Conservation (phyloP, 35 echinoderm and acorn worm species). For the Apostichopus californicus region DNA sequence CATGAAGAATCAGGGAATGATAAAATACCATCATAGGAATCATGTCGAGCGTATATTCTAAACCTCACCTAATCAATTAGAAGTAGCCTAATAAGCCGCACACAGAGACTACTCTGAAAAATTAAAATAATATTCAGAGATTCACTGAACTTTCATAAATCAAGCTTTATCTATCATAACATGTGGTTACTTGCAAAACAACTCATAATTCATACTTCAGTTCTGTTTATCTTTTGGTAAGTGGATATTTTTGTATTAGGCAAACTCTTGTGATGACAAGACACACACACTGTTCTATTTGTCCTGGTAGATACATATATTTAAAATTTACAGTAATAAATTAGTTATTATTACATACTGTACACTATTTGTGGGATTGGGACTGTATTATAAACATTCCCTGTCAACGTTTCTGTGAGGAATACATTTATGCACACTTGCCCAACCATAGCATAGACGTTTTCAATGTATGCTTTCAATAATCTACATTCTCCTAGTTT, state of each 20-base stretch:
- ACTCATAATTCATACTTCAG: neutral
- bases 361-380: neutral
- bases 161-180: neutral
- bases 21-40: neutral
- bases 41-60: too few species aligned
- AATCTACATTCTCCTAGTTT: too few species aligned
- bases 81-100: neutral
- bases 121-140: neutral
- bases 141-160: neutral
- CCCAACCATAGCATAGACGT: too few species aligned
- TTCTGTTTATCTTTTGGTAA: conserved; percentile 9
- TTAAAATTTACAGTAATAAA: neutral
- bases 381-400: neutral
- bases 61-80: neutral
- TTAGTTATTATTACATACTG: neutral
- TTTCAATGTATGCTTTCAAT: too few species aligned
- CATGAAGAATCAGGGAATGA: neutral
- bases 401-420: neutral
- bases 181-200: neutral
- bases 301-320: neutral
- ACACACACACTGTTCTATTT: neutral
- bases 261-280: neutral
- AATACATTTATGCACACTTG: too few species aligned
- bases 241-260: neutral
- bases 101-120: neutral